Base-by-base conservation (phyloP, 2,888 invertebrate genomes). In the Tetranychus truncatus region DNA sequence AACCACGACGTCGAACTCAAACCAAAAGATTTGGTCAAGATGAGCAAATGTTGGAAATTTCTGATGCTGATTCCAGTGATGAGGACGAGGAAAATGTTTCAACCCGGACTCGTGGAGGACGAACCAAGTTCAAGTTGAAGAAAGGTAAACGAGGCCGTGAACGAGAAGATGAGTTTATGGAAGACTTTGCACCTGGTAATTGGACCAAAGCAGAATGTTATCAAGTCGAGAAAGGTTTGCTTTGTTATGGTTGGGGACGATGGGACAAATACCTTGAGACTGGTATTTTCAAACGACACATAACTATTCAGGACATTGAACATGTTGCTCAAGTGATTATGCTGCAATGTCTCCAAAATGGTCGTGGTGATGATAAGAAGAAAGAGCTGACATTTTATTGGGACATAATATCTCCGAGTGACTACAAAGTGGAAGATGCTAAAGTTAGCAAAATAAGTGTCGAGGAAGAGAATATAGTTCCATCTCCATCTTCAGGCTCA, bases 291-390 rank as follows among this genome's bases (percentile, higher is more conserved):
- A 88, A 96, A 81, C 89, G 91, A 81, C 91, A 91, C 18, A 91
- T 97, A 90, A 88, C 89, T 66, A 89, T 91, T 80, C 87, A 88
- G 77, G 95, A 97, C 81, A 89, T 97, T 77, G 95, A 96, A 85
- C 95, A 94, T 82, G 95, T 97, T 82, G 92, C 95, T n/a, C 87
- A 86, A 89, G 91, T 88, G 78, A 74, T 76, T 24, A 75, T 78
- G 20, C 86, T 96, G 67, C 96, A 94, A 83, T 97, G 97, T 82
- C 86, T 99, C 79, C 89, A 95, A 79, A 92, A 92, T 82, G 99
- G 95, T 83, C 90, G 93, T 81, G 97, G 97, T 1, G 99, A 99
- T 83, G 97, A 99, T 83, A 95, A 95, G 84, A 95, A 97, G 78
- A 90, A 95, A 80, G 91, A 90, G 80, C 6, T n/a, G 5, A n/a